Conservation (phyloP, 2,888 invertebrate species). For the Barypeithes pellucidus region DNA sequence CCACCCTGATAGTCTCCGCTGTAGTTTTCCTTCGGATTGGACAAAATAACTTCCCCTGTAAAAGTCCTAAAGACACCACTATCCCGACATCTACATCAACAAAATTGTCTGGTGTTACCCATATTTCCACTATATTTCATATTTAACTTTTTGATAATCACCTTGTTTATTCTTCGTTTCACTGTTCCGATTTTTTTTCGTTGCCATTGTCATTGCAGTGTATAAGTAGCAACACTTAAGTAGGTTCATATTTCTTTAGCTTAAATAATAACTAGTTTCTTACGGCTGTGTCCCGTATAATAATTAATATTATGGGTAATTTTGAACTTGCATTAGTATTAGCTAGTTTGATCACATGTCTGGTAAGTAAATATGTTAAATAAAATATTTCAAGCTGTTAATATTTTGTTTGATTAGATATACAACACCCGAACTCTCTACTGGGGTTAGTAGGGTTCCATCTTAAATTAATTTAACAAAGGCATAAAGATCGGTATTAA, state of each 20-base stretch:
- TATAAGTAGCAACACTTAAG: conserved; percentile 7
- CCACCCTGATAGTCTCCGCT: too few relatives aligned
- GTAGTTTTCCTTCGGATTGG: too few relatives aligned
- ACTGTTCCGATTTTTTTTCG: background rate
- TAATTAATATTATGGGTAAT: background rate
- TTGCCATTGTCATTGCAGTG: conserved; percentile 12
- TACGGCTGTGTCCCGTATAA: background rate
- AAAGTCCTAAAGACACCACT: background rate
- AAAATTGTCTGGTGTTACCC: background rate
- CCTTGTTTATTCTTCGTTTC: conserved; percentile 21
- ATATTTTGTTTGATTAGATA: too few relatives aligned
- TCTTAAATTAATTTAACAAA: too few relatives aligned
- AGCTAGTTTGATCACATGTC: background rate
- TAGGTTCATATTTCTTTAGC: background rate
- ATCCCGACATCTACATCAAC: background rate
- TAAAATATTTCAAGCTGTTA: background rate
- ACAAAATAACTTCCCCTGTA: too few relatives aligned
- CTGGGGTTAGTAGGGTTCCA: too few relatives aligned
- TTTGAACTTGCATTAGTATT: background rate
- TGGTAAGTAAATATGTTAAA: conserved; percentile 1
- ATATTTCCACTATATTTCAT: conserved; percentile 4
- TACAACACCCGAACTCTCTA: too few relatives aligned
- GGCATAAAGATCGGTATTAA: too few relatives aligned
- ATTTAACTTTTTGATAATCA: conserved; percentile 26
- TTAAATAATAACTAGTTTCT: background rate